phyloP scores from a whole-genome alignment of 1,140 invertebrate species.

The Pantala flavescens region DNA sequence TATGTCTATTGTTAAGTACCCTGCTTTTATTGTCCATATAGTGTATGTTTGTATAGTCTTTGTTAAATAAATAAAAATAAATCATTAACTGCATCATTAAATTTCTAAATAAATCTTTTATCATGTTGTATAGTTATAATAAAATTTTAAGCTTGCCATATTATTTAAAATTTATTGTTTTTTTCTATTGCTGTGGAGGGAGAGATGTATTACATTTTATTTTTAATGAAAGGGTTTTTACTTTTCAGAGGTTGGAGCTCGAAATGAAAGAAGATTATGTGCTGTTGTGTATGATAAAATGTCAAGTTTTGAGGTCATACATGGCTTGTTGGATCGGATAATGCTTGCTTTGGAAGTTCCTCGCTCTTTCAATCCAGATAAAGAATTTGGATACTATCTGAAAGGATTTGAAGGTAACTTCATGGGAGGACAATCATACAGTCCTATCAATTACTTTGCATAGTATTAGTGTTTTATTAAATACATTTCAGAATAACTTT shows the following conservation, averaged over 20 bases:
- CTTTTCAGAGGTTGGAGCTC: slow-evolving; percentile 68
- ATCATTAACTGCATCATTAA: too few relatives aligned
- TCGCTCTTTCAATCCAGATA: slow-evolving; percentile 37
- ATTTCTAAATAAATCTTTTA: too few relatives aligned
- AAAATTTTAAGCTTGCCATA: too few relatives aligned
- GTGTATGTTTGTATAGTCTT: too few relatives aligned
- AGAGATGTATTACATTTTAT: too few relatives aligned
- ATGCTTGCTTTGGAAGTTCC: slow-evolving; percentile 81
- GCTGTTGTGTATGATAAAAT: slow-evolving; percentile 88
- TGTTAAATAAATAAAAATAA: too few relatives aligned
- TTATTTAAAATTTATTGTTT: too few relatives aligned
- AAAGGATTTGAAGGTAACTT: slow-evolving; percentile 54
- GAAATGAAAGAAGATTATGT: slow-evolving; percentile 79
- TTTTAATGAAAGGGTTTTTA: too few relatives aligned
- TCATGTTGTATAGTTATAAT: too few relatives aligned
- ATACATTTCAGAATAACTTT: neutral
- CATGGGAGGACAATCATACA: slow-evolving; percentile 14
- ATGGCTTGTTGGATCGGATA: slow-evolving; percentile 87
- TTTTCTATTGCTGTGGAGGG: too few relatives aligned
- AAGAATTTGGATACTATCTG: slow-evolving; percentile 59
- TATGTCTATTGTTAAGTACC: too few relatives aligned
- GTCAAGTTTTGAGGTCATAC: slow-evolving; percentile 91
- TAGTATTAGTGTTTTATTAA: neutral
- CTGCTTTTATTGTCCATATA: too few relatives aligned
- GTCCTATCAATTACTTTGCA: slow-evolving; percentile 10